Base-by-base conservation (phyloP, 2,797 vertebrate genomes). In the Thalassophryne amazonica region DNA sequence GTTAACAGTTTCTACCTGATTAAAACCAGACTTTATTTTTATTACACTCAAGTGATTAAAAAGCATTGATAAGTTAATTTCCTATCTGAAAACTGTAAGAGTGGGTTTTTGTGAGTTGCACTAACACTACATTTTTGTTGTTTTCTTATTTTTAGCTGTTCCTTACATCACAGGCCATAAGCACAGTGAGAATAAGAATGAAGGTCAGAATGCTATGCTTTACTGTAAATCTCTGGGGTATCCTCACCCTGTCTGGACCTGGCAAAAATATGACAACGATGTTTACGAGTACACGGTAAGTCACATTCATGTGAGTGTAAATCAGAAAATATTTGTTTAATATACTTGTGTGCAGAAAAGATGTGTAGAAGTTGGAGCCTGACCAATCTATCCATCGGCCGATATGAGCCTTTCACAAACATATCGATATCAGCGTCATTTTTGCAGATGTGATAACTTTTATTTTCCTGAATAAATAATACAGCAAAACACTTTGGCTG, bases 191-290 rank as follows among this genome's bases (percentile, higher is more conserved):
- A 99, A 99, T 69, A 97, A 93, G 63, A 98, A 98, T 0, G 97
- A 99, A 87, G 96, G 96, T 6, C 93, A 98, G 60, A 82, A 72
- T 4, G 97, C 94, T 3, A 4, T 93, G 7, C 90, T 99, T 70
- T 93, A 97, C 84, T 99, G 97, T 85, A 99, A 95, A 76, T 94
- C 95, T 6, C 92, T 94, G 71, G 97, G 97, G 21, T 99, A 92
- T 62, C 97, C 97, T 1, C 76, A 95, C 54, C 96, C 96, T 0
- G 75, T 85, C 9, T 99, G 97, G 97, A 77, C 78, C n/a, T 99
- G 97, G 97, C 88, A 82, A 66, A 97, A 93, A 78, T 84, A 91
- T 39, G 90, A 93, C 57, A 92, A 91, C 0, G 89, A 87, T 2
- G 21, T 76, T 8, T 80, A 73, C n/a, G n/a, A n/a, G n/a, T n/a